Base-by-base conservation (phyloP, 2,113 vertebrate species). In the Damaliscus lunatus region DNA sequence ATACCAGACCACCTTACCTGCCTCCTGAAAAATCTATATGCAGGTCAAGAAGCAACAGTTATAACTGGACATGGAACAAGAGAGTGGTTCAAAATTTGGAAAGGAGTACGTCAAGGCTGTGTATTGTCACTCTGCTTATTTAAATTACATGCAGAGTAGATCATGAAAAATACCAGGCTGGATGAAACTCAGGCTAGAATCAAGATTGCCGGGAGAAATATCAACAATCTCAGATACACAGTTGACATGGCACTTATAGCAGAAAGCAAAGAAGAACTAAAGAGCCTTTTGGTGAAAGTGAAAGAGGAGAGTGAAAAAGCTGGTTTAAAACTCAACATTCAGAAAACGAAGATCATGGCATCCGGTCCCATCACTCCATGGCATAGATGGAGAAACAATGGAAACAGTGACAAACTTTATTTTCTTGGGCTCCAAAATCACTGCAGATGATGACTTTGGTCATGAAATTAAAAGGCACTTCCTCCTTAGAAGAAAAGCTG, bases 121-220 rank as follows among this genome's bases (percentile, higher is more conserved):
- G 5, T 71, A 23, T 40, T 71, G n/a, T 6, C 67, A 71, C 36
- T 1, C 10, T 71, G 64, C 19, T 36, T 71, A 71, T 36, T 71
- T 74, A 74, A 74, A 74, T 23, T 74, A 23, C 5, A 23, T 6
- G 67, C 67, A 40, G 67, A 40, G n/a, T 74, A 74, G n/a, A 40
- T 74, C n/a, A 74, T 1, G 0, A 0, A 0, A 71, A 71, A 71
- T 74, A 11, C 1, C 19, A 40, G 67, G 9, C 67, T 74, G 67
- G n/a, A 40, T 74, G 67, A 40, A 74, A 21, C n/a, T 23, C 67
- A 71, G n/a, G 5, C 4, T 74, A 36, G n/a, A 74, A 74, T 74
- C 1, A 74, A 74, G 67, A 74, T 23, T 40, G 67, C 19, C 0
- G 0, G 19, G n/a, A 40, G n/a, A 74, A 74, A 13, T 74, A 40